phyloP scores from a whole-genome alignment of 2,113 vertebrate species.

The Chaetops frenatus region DNA sequence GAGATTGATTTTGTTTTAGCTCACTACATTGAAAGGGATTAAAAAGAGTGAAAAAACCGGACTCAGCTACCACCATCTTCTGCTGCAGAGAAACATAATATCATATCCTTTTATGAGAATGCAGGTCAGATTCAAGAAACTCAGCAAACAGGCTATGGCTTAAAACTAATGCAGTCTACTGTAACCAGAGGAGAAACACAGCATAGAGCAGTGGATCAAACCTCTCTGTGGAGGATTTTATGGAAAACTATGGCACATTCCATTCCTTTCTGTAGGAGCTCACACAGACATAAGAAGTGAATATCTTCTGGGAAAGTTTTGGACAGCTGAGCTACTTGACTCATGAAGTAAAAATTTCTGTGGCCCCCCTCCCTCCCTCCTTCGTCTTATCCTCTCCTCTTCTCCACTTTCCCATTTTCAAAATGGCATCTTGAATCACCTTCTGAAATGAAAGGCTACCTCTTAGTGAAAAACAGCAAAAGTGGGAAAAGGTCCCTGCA shows the following conservation, averaged over 20 bases:
- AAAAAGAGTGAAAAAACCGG: neutral
- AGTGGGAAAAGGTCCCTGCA: neutral
- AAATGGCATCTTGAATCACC: neutral
- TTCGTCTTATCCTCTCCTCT: neutral
- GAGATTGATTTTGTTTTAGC: neutral
- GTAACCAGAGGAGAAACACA: neutral
- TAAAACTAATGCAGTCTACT: neutral
- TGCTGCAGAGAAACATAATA: neutral
- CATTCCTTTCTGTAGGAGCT: conserved; percentile 35
- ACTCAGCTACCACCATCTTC: neutral
- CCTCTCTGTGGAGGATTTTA: neutral
- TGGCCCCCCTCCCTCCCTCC: no score
- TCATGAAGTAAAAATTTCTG: neutral
- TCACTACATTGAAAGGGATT: neutral
- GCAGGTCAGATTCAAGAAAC: neutral
- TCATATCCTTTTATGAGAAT: neutral
- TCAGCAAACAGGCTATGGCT: neutral
- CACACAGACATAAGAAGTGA: neutral
- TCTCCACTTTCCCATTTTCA: neutral
- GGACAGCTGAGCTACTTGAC: neutral
- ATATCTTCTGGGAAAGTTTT: conserved; percentile 12
- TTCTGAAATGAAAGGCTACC: neutral
- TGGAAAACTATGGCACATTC: neutral
- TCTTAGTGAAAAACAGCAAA: neutral
- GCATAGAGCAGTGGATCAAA: neutral